These are phyloP conservation scores for Lithophane ornitopus DNA, from an alignment of 2,888 invertebrate species.

Conservation along the genomic window DNA sequence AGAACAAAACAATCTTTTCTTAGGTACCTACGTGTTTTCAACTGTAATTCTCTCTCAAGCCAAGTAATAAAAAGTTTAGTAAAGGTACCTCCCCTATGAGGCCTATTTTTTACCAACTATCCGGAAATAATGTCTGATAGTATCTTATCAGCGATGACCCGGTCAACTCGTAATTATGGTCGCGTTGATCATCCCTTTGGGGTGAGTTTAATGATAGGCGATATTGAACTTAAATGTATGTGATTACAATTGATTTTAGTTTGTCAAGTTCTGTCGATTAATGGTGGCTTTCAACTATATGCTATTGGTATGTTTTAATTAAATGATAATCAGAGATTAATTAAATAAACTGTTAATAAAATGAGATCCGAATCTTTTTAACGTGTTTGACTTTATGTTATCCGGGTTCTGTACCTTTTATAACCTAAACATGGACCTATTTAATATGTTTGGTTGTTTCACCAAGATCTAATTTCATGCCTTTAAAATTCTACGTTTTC, in stretches of 20 bases:
- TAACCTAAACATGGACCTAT: background rate
- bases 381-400: background rate
- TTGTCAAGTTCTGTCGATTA: background rate
- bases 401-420: background rate
- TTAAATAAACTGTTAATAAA: background rate
- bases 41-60: background rate
- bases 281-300: conserved; percentile 8
- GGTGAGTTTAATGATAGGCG: conserved; percentile 4
- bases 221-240: conserved; percentile 1
- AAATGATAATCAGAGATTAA: background rate
- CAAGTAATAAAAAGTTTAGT: conserved; percentile 5
- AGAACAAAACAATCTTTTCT: background rate
- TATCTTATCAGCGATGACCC: conserved; percentile 56
- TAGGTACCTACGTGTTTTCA: too few species aligned
- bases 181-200: conserved; percentile 32
- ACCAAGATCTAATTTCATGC: conserved; percentile 9
- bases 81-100: background rate
- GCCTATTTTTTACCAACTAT: conserved; percentile 29
- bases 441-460: background rate
- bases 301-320: background rate
- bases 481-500: background rate
- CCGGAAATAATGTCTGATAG: conserved; percentile 23
- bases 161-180: conserved; percentile 41
- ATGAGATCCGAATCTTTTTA: background rate
- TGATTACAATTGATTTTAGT: conserved; percentile 17